phyloP scores from a whole-genome alignment of 2,113 vertebrate species.

The Toxotes jaculatrix region DNA sequence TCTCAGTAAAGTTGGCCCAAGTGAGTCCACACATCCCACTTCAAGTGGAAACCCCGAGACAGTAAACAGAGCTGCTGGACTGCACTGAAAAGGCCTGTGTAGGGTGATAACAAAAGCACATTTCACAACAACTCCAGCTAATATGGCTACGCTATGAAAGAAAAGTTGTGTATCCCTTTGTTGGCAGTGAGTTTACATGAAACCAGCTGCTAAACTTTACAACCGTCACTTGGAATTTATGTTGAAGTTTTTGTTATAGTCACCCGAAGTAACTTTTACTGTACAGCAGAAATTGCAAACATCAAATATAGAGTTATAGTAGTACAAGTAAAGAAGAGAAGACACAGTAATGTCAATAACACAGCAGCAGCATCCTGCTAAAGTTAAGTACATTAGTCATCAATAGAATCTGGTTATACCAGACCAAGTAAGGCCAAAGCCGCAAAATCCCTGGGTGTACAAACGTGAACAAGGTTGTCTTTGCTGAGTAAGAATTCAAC shows the following conservation, averaged over 20 bases:
- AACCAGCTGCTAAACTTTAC: conserved; percentile 11
- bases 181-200: neutral
- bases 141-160: neutral
- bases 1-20: conserved; percentile 30
- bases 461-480: too few relatives aligned
- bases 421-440: neutral
- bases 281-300: neutral
- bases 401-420: neutral
- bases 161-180: conserved; percentile 5
- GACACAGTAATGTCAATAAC: neutral
- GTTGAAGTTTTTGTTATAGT: neutral
- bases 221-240: neutral
- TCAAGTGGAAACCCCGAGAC: conserved; percentile 56
- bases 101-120: conserved; percentile 42
- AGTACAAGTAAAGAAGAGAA: neutral
- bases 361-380: neutral
- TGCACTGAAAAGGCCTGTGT: conserved; percentile 24
- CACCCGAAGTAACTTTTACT: neutral
- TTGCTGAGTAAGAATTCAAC: too few relatives aligned
- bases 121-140: conserved; percentile 31
- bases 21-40: conserved; percentile 37
- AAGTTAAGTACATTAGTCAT: neutral
- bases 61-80: conserved; percentile 47
- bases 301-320: neutral
- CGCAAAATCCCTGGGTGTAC: too few relatives aligned